Percentiles rank a stretch among this genome's conserved stretches.
Conservation (phyloP, 2,113 vertebrate species). For the Solenodon paradoxus region DNA sequence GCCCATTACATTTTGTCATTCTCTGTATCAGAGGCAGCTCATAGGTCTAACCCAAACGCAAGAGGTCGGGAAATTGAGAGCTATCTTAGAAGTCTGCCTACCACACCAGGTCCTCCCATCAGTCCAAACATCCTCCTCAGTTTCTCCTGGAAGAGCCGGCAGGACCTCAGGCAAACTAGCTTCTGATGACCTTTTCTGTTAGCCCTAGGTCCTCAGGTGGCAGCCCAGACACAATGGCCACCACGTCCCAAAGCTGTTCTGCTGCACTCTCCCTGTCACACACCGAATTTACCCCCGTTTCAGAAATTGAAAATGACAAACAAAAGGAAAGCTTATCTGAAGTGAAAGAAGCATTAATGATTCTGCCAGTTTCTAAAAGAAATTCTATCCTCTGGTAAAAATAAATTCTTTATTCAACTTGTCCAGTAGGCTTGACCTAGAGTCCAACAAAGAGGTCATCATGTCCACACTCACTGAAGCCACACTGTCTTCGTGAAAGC, state of each 20-base stretch:
- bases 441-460: neutral
- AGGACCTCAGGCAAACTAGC: neutral
- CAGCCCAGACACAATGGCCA: neutral
- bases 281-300: neutral
- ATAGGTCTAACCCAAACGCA: neutral
- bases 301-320: neutral
- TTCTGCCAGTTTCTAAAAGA: conserved; percentile 47
- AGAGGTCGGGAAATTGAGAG: neutral
- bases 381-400: neutral
- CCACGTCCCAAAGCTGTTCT: neutral
- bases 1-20: neutral
- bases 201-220: neutral
- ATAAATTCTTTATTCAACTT: conserved; percentile 32
- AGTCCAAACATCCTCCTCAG: neutral
- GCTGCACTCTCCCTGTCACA: neutral
- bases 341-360: neutral
- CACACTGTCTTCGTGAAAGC: conserved; percentile 21
- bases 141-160: neutral
- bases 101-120: neutral
- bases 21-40: neutral
- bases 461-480: conserved; percentile 27
- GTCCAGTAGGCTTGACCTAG: neutral
- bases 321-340: neutral
- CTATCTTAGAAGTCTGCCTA: neutral
- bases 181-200: neutral